These are phyloP conservation scores for Sycophila texana DNA, from an alignment of 2,888 invertebrate genomes.

Conservation along the genomic window DNA sequence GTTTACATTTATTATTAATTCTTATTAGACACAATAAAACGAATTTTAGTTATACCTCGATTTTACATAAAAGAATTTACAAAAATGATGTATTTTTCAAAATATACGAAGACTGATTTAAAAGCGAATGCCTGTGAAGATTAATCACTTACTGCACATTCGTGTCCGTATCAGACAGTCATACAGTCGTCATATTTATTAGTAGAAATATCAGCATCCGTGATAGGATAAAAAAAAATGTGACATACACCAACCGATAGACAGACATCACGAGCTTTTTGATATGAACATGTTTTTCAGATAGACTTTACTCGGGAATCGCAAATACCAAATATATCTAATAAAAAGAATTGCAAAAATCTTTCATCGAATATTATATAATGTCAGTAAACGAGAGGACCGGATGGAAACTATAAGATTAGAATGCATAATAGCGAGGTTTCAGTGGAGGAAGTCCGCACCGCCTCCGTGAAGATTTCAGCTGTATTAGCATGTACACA, in stretches of 20 bases:
- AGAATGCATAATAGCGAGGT: no score
- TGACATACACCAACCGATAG: neutral
- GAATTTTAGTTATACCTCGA: no score
- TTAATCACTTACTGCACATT: slow-evolving; percentile 11
- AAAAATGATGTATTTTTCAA: slow-evolving; percentile 2
- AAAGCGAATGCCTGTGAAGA: neutral
- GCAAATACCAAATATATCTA: neutral
- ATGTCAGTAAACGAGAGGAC: no score
- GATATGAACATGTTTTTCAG: neutral
- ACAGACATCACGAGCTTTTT: neutral
- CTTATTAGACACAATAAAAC: no score
- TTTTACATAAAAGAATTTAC: neutral
- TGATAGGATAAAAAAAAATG: neutral
- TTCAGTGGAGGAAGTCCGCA: no score
- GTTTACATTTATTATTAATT: neutral
- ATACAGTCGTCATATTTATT: slow-evolving; percentile 35
- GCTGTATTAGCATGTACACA: no score
- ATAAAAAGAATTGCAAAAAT: neutral
- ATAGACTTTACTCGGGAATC: neutral
- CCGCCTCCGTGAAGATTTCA: neutral
- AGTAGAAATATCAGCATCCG: slow-evolving; percentile 10
- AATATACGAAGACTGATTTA: neutral
- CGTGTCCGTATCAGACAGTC: neutral
- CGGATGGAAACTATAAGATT: no score
- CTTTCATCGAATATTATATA: no score